Evolutionary conservation across 2,888 invertebrate genomes (phyloP), one percentile per base, ranked within the genome.

Genomic region (Cataglyphis livida): DNA sequence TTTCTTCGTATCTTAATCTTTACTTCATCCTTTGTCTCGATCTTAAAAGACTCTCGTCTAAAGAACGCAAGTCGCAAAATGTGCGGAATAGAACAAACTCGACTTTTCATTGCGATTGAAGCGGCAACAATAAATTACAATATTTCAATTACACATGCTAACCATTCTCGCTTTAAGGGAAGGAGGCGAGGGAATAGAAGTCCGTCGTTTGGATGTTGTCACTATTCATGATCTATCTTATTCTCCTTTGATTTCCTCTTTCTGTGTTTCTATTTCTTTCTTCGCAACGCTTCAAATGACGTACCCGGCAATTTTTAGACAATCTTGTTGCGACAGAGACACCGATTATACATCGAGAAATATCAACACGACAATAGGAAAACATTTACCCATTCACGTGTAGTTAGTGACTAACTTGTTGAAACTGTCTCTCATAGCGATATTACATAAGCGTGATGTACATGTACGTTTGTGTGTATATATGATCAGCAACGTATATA

Each of bases 351-450:
- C 91, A 92, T 87, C 87, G 87, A 90, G 87, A 91, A 91, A 92
- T 92, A 92, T 88, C 89, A 91, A 92, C 90, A 93, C 90, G 91
- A 91, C 88, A 91, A 92, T 91, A 91, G 90, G 90, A 87, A 91
- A 90, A 92, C 91, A 92, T 91, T 92, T 90, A 90, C 87, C 86
- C 90, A 86, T 66, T 76, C 90, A 90, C 87, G 89, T 91, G 86
- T 90, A 92, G 91, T 92, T 76, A 93, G 91, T 88, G 86, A 91
- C 90, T 92, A 89, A 88, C 62, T 85, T 85, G 66, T 79, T 68
- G 75, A 76, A 76, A 28, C 28, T 76, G 76, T 57, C 70, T 83
- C 82, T 82, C 61, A 83, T 76, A 78, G 51, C 83, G 85, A 81
- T 89, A 84, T 85, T 85, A 86, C 84, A 86, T 78, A 86, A 87